Evolutionary conservation across 2,113 vertebrate species (phyloP).

Genomic region (Sphyrna mokarran): DNA sequence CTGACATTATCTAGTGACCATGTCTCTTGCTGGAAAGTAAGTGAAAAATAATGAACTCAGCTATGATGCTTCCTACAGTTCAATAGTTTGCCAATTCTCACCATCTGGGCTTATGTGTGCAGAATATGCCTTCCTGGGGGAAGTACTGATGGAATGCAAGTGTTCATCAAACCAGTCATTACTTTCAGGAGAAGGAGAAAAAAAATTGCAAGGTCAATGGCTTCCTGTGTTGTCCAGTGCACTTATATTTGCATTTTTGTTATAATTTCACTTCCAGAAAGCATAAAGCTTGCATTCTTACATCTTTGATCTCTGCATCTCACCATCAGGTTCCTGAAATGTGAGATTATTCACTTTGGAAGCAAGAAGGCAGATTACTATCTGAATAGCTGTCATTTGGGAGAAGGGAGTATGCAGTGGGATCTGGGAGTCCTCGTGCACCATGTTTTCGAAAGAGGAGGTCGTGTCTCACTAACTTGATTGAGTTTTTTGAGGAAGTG

Average conservation of each 20-base stretch:
- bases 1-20: neutral
- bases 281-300: neutral
- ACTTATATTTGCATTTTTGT: neutral
- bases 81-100: neutral
- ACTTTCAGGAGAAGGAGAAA: neutral
- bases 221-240: neutral
- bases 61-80: neutral
- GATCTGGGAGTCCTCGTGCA: no score
- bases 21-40: neutral
- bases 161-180: neutral
- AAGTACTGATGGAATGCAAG: neutral
- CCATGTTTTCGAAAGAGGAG: no score
- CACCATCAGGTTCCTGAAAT: neutral
- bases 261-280: neutral
- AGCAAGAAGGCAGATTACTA: no score
- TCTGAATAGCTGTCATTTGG: no score
- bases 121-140: neutral
- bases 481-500: no score
- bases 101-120: neutral
- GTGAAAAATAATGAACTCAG: neutral
- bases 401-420: no score
- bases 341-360: no score
- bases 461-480: no score
- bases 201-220: no score
- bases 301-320: neutral